Base-by-base conservation (phyloP, 2,888 invertebrate genomes). In the Meiosimyza platycephala region DNA sequence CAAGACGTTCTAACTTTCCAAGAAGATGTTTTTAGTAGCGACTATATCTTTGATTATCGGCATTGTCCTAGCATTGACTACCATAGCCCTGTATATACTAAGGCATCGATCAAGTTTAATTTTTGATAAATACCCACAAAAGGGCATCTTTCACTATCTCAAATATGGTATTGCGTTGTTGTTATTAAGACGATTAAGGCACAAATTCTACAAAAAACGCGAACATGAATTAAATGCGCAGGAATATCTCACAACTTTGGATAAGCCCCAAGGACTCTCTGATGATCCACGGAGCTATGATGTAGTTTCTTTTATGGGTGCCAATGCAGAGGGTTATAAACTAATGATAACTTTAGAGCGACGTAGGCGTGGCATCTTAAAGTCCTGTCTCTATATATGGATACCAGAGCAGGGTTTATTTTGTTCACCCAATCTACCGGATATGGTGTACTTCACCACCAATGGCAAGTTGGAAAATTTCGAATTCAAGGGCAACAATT, bases 251-350 rank as follows among this genome's bases (percentile, higher is more conserved):
- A 85, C 86, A 64, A 85, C 87, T 13, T 85, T 91, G 83, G 91
- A 91, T 71, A 84, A 83, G 69, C 85, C 89, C 1, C 90, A 91
- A 80, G 79, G 79, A 9, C 81, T 91, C 28, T 88, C 89, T 0
- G 76, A 81, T 16, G 88, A 90, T 78, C 87, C 89, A 3, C 84
- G 88, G 76, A 89, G 89, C 28, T 94, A 94, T 76, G 94, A 95
- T 85, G 94, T 94, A 6, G 92, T 94, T 1, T 94, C 93, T 84
- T 93, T 94, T 85, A 92, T 93, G 85, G 92, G 91, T 0, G 90
- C 90, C 40, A 90, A 90, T 76, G 83, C 84, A 22, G 88, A 89
- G 15, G 94, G 93, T 0, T 88, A 90, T 54, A 94, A 92, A 80
- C 85, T 94, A 47, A 90, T 92, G 78, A 89, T 90, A 0, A 93